Percentiles rank a stretch among this genome's conserved stretches.
Evolutionary conservation across 2,797 vertebrate genomes (phyloP).

Genomic region (Chiloscyllium punctatum): DNA sequence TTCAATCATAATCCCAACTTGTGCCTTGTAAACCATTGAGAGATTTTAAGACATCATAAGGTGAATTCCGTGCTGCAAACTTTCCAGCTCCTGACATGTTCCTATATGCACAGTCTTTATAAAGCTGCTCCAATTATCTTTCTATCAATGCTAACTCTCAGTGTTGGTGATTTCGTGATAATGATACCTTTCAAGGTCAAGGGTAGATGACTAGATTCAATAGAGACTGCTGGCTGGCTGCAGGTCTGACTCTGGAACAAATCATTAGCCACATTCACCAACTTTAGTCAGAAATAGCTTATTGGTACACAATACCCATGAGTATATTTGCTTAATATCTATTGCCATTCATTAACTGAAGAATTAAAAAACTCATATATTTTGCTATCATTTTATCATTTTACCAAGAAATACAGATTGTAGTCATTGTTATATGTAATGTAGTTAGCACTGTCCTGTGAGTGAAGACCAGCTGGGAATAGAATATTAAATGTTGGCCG

Average conservation of each 20-base stretch:
- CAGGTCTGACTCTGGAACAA: not conserved
- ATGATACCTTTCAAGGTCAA: no score
- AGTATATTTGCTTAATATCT: not conserved
- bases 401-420: not conserved
- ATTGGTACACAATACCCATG: not conserved
- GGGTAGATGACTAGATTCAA: not conserved
- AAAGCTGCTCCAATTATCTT: no score
- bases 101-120: no score
- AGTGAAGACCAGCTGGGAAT: not conserved
- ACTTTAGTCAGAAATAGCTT: not conserved
- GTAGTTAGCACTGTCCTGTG: not conserved
- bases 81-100: no score
- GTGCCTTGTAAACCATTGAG: no score
- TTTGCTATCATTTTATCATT: not conserved
- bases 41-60: no score
- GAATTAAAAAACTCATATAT: not conserved
- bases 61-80: no score
- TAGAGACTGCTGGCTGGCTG: not conserved
- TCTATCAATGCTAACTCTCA: no score
- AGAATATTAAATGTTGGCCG: not conserved
- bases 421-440: not conserved
- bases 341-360: not conserved
- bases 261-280: not conserved
- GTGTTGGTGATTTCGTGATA: no score
- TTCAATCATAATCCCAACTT: no score